These are phyloP conservation scores for Drosophila biarmipes DNA, from an alignment of 1,140 invertebrate species.

Conservation along the genomic window DNA sequence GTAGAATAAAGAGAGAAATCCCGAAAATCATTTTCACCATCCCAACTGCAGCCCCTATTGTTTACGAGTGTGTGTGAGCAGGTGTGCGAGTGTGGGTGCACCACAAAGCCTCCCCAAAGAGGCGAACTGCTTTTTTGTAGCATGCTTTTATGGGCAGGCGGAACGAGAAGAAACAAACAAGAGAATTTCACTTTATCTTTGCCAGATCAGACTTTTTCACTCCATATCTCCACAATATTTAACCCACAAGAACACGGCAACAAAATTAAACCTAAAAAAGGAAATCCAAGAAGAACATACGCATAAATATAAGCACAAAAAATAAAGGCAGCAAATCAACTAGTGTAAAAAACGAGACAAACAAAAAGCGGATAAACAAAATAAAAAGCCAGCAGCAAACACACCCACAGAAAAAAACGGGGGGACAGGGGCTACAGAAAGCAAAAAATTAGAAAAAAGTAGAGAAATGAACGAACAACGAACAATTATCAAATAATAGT, in stretches of 20 bases:
- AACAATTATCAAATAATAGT: conserved; percentile 2
- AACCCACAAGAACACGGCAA: conserved; percentile 77
- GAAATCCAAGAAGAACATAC: conserved; percentile 51
- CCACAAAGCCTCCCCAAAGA: not conserved
- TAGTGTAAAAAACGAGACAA: conserved; percentile 36
- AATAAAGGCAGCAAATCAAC: conserved; percentile 20
- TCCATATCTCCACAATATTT: conserved; percentile 57
- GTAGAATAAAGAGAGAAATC: conserved; percentile 47
- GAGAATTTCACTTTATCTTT: conserved; percentile 35
- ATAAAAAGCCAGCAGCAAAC: conserved; percentile 48
- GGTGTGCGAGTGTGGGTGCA: conserved; percentile 26
- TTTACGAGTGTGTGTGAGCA: conserved; percentile 37
- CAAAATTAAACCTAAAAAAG: conserved; percentile 65
- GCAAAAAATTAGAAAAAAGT: conserved; percentile 10
- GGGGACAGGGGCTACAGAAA: conserved; percentile 59
- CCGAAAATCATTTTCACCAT: conserved; percentile 77
- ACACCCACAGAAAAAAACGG: conserved; percentile 61
- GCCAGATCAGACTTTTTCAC: conserved; percentile 23
- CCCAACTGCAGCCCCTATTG: conserved; percentile 46
- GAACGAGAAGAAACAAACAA: conserved; percentile 31
- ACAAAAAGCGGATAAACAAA: conserved; percentile 18
- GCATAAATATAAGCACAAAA: conserved; percentile 22
- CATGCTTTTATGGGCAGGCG: conserved; percentile 74
- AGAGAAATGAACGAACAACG: not conserved
- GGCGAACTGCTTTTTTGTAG: conserved; percentile 49